Evolutionary conservation across 2,113 vertebrate genomes (phyloP).

Genomic region (Zosterops hypoxanthus): DNA sequence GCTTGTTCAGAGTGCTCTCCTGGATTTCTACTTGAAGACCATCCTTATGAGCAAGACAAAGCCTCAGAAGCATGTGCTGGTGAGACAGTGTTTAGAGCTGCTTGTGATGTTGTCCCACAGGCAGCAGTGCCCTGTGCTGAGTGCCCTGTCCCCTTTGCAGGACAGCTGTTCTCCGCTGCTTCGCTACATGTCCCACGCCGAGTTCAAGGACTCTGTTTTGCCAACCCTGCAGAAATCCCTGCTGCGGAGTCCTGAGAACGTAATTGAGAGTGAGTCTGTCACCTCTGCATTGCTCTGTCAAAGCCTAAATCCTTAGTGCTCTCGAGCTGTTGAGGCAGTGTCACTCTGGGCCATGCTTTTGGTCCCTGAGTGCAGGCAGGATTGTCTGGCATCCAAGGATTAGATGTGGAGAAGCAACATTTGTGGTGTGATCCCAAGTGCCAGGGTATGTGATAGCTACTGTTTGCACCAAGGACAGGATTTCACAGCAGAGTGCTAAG

Average conservation of each 20-base stretch:
- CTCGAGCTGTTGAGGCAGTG: not conserved
- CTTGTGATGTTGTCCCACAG: not conserved
- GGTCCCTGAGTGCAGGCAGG: not conserved
- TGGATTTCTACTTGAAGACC: slow-evolving; percentile 94
- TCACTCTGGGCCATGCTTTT: not conserved
- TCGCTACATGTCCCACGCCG: slow-evolving; percentile 86
- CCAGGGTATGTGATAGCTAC: not conserved
- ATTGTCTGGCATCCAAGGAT: not conserved
- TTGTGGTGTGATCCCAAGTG: not conserved
- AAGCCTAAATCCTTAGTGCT: not conserved
- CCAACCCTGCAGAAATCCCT: slow-evolving; percentile 93
- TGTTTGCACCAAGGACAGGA: not conserved
- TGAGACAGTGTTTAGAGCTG: slow-evolving; percentile 57
- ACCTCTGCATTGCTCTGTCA: not conserved
- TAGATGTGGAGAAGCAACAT: not conserved
- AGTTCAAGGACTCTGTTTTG: slow-evolving; percentile 91
- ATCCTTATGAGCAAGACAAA: slow-evolving; percentile 94
- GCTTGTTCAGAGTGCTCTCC: slow-evolving; percentile 77
- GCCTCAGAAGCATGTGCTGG: slow-evolving; percentile 89
- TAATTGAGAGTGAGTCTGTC: slow-evolving; percentile 88
- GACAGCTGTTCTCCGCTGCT: slow-evolving; percentile 86
- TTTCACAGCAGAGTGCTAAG: slow-evolving; percentile 23
- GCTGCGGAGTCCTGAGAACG: slow-evolving; percentile 93
- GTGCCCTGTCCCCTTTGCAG: slow-evolving; percentile 64
- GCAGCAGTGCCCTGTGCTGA: not conserved